A percentile compares a stretch with the other conserved stretches of the same genome.
phyloP scores from a whole-genome alignment of 1,140 invertebrate genomes.

The Sarcophaga bullata region DNA sequence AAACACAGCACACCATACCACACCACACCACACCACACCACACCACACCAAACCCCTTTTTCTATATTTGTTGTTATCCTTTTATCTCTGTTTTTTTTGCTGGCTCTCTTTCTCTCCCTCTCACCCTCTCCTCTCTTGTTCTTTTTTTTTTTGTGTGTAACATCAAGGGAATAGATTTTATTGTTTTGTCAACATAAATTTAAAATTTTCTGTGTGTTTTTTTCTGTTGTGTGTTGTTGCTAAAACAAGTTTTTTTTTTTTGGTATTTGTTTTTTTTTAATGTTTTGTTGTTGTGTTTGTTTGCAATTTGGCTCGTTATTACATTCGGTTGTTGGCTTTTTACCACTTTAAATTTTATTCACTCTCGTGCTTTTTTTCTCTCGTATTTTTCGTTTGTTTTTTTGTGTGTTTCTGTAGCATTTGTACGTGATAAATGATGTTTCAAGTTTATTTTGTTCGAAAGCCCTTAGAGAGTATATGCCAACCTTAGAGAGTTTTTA shows the following conservation, averaged over 20 bases:
- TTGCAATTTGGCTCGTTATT: neutral
- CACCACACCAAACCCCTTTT: too few relatives aligned
- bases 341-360: neutral
- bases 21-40: too few relatives aligned
- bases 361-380: too few relatives aligned
- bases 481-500: too few relatives aligned
- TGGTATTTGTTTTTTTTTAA: neutral
- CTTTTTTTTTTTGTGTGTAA: neutral
- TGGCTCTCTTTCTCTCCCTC: too few relatives aligned
- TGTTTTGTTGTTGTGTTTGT: neutral
- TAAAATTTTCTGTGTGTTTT: neutral
- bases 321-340: neutral
- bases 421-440: slow-evolving; percentile 7
- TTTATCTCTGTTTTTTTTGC: too few relatives aligned
- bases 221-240: neutral
- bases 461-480: neutral
- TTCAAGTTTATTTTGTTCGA: neutral
- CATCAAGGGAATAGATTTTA: slow-evolving; percentile 24
- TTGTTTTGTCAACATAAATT: slow-evolving; percentile 27
- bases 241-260: neutral
- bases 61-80: too few relatives aligned
- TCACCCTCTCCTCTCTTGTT: neutral
- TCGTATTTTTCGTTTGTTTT: neutral
- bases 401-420: neutral
- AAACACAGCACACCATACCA: too few relatives aligned